phyloP scores from a whole-genome alignment of 1,140 invertebrate species.

The Pseudachorutes palmiensis region DNA sequence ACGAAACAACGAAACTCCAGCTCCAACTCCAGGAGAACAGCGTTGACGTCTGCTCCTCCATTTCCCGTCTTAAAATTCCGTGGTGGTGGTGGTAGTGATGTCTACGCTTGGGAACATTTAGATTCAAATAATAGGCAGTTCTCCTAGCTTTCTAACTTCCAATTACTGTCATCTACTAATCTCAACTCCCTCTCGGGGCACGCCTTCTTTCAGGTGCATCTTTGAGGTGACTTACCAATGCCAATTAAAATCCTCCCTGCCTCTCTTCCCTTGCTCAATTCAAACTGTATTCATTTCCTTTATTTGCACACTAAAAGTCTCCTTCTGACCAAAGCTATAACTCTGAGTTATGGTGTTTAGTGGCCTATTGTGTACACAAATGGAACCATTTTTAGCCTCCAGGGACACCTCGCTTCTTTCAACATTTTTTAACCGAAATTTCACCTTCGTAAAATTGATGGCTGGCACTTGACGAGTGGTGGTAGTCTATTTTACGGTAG shows the following conservation, averaged over 20 bases:
- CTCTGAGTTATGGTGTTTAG: no score
- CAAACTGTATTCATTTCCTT: no score
- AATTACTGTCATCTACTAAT: constrained; percentile 1
- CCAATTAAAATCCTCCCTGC: neutral
- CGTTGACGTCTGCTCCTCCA: neutral
- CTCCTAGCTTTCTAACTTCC: neutral
- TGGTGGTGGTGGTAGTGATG: no score
- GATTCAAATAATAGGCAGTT: neutral
- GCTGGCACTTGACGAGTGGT: neutral
- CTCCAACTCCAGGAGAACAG: neutral
- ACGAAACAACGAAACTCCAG: neutral
- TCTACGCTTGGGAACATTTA: neutral
- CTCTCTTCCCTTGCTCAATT: constrained; percentile 10
- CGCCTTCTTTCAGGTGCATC: no score
- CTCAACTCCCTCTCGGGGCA: neutral
- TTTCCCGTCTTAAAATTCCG: neutral
- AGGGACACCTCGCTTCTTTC: no score
- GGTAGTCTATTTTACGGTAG: neutral
- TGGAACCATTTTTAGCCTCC: no score
- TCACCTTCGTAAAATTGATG: neutral
- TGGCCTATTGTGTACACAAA: no score
- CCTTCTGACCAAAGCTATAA: no score
- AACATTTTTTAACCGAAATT: neutral
- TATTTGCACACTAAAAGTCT: no score
- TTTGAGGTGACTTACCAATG: no score